phyloP scores from a whole-genome alignment of 2,797 vertebrate species.

The Gymnothorax javanicus region DNA sequence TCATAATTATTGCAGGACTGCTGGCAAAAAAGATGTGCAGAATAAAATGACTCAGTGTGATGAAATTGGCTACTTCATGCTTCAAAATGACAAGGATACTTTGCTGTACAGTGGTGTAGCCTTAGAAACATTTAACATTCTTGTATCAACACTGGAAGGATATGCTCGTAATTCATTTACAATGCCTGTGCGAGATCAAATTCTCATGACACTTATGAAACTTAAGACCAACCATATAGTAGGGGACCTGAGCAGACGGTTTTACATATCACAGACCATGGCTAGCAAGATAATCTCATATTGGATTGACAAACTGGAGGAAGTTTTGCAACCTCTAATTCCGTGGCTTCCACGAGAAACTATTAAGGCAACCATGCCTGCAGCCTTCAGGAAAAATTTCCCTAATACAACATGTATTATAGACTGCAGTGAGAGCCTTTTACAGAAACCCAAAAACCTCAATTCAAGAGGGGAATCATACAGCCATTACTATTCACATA shows the following conservation, averaged over 20 bases:
- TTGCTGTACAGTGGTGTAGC: conserved; percentile 15
- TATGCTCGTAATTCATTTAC: conserved; percentile 3
- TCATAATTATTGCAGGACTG: background rate
- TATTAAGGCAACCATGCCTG: background rate
- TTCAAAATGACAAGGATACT: conserved; percentile 1
- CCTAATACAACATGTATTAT: conserved; percentile 28
- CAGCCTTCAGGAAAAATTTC: conserved; percentile 18
- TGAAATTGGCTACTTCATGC: background rate
- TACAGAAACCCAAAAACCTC: conserved; percentile 24
- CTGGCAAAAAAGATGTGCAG: background rate
- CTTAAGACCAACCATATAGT: conserved; percentile 6
- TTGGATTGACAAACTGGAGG: conserved; percentile 28
- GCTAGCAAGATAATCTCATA: conserved; percentile 10
- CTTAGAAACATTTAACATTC: background rate
- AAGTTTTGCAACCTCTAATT: conserved; percentile 9
- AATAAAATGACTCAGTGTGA: background rate
- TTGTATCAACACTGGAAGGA: background rate
- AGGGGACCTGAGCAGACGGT: conserved; percentile 23
- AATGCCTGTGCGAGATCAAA: conserved; percentile 10
- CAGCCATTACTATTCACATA: conserved; percentile 24
- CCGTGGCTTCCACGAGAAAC: conserved; percentile 18
- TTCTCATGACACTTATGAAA: conserved; percentile 34
- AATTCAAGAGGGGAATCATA: conserved; percentile 27
- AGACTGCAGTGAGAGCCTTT: conserved; percentile 27
- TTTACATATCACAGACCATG: conserved; percentile 1